Percentiles rank a stretch among this genome's conserved stretches.
phyloP scores from a whole-genome alignment of 37 sponge, comb jelly and placozoan genomes.

The Ianthella basta region DNA sequence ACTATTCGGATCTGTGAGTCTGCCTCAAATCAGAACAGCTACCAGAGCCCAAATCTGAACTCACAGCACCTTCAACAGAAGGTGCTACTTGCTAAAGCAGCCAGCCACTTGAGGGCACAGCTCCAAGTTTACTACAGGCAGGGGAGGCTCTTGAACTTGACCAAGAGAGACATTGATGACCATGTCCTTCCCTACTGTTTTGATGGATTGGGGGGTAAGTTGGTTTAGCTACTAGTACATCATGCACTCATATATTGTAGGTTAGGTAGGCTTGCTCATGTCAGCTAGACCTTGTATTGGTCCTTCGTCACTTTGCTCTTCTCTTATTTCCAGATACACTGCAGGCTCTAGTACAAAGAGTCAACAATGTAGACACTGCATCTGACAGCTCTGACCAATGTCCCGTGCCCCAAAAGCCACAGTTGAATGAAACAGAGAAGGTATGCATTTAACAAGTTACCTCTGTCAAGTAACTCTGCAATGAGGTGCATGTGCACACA shows the following conservation, averaged over 20 bases:
- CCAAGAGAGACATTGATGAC: conserved; percentile 9
- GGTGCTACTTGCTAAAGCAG: not conserved
- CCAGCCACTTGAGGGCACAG: not conserved
- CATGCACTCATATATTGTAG: not conserved
- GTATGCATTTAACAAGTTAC: no score
- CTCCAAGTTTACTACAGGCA: not conserved
- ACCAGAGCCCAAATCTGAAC: not conserved
- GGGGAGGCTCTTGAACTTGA: not conserved
- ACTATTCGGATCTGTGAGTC: not conserved
- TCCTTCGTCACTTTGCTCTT: no score
- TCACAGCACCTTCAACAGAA: not conserved
- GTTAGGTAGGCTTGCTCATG: no score
- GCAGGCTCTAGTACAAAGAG: not conserved
- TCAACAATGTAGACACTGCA: not conserved
- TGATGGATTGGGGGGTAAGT: conserved; percentile 28
- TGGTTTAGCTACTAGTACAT: not conserved
- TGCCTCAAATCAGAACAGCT: not conserved
- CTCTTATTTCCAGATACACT: not conserved
- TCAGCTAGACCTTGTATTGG: no score
- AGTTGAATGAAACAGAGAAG: conserved; percentile 21
- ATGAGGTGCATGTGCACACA: not conserved
- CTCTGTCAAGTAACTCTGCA: not conserved
- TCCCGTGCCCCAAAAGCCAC: not conserved
- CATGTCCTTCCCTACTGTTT: conserved; percentile 11
- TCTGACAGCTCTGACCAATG: not conserved